These are phyloP conservation scores for Eremophila alpestris DNA, from an alignment of 2,797 vertebrate species.

Conservation along the genomic window DNA sequence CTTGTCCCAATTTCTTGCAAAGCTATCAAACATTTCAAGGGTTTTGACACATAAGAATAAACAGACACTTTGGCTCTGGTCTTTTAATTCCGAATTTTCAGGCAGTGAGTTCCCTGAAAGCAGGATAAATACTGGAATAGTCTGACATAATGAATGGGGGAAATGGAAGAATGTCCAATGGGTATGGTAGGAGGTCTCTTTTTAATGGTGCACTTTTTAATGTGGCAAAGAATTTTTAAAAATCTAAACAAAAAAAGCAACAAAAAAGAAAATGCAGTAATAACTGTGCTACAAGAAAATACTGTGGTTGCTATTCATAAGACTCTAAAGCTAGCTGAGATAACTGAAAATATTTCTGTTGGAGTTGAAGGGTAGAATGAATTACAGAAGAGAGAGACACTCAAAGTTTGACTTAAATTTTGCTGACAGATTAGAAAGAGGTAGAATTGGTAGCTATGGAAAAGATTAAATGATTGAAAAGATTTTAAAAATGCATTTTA, in stretches of 20 bases:
- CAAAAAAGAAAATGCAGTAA: neutral
- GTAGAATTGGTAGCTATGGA: neutral
- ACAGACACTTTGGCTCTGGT: neutral
- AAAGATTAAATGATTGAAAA: slow-evolving; percentile 14
- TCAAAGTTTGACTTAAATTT: slow-evolving; percentile 1
- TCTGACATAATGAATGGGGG: neutral
- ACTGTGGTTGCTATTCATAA: neutral
- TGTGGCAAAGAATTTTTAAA: neutral
- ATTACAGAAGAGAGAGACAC: neutral
- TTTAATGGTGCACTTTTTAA: neutral
- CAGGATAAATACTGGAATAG: neutral
- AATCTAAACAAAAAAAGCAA: neutral
- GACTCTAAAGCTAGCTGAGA: neutral
- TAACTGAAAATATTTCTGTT: neutral
- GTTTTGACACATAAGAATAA: neutral
- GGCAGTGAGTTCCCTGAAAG: neutral
- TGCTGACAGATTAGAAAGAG: slow-evolving; percentile 1
- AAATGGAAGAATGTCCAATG: neutral
- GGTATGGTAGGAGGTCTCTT: neutral
- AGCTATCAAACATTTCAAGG: neutral
- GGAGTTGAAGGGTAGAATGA: neutral
- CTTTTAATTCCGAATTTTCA: neutral
- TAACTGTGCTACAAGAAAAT: neutral
- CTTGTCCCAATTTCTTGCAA: neutral
- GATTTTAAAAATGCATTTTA: neutral